Base-by-base conservation (phyloP, 2,797 vertebrate species). In the Merluccius polli region DNA sequence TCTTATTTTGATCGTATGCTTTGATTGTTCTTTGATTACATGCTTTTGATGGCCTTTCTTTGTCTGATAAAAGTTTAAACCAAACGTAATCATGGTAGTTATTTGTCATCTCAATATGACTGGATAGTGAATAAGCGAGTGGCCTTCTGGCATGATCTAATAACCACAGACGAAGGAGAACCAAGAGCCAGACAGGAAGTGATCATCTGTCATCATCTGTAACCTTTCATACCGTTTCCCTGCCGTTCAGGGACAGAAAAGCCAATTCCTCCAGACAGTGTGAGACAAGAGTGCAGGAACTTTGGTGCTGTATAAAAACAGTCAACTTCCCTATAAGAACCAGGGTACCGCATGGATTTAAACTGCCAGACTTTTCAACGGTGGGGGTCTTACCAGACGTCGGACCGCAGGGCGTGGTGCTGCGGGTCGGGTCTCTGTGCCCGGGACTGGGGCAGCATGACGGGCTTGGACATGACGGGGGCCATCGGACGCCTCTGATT, bases 401-500 rank as follows among this genome's bases (percentile, higher is more conserved):
- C 97, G 0, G 95, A 92, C 77, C 94, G 97, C 84, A 95, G 89
- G 5, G 95, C 92, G 68, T 95, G 84, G 92, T 95, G 94, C 89
- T 94, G 94, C 52, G 93, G 86, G 21, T 92, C 92, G 38, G 90
- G 87, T 8, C 89, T 85, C 8, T 79, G 81, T 29, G 90, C 91
- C 87, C 95, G 96, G 65, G 95, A 88, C 88, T 96, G 96, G 21
- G 96, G 96, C 83, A 99, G 93, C 97, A 98, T 98, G 90, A 98
- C 90, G 0, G 97, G 97, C 84, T 98, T 99, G 78, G 98, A 98
- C 89, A 97, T 95, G 86, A 96, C 92, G 9, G 95, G 94, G 73
- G 94, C 89, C 72, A 89, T 91, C 86, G 96, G 96, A 77, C 93
- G 94, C 82, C 95, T 93, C 75, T 97, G 96, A 78, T 92, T 95